These are phyloP conservation scores for Zaprionus gabonicus DNA, from an alignment of 1,140 invertebrate genomes.

Conservation along the genomic window DNA sequence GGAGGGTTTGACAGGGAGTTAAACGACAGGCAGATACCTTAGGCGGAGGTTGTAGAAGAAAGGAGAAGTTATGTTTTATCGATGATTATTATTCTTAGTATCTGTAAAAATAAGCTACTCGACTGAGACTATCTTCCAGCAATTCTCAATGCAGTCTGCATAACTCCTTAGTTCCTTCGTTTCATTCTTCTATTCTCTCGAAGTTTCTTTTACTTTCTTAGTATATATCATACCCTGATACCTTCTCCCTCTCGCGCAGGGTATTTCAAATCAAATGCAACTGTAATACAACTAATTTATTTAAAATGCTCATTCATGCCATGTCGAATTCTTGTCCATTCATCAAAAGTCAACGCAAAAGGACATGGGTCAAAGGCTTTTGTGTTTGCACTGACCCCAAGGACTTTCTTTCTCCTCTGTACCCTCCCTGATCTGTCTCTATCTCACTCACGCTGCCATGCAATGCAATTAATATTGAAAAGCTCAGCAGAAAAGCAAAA, in stretches of 20 bases:
- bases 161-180: rapidly evolving
- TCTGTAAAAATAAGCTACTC: neutral
- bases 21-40: neutral
- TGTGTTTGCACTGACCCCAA: conserved; percentile 63
- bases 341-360: conserved; percentile 74
- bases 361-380: conserved; percentile 71
- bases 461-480: conserved; percentile 78
- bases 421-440: neutral
- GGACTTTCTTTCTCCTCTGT: conserved; percentile 28
- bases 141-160: neutral
- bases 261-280: conserved; percentile 55
- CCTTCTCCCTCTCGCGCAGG: neutral
- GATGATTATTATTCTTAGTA: neutral
- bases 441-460: conserved; percentile 41
- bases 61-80: neutral
- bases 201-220: neutral
- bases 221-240: neutral
- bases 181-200: neutral
- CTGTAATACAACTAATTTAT: conserved; percentile 81
- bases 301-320: conserved; percentile 82
- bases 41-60: neutral
- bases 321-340: conserved; percentile 75
- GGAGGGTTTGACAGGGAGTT: neutral
- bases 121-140: neutral
- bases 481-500: conserved; percentile 54